Base-by-base conservation (phyloP, 2,888 invertebrate species). In the Caenorhabditis virilis region DNA sequence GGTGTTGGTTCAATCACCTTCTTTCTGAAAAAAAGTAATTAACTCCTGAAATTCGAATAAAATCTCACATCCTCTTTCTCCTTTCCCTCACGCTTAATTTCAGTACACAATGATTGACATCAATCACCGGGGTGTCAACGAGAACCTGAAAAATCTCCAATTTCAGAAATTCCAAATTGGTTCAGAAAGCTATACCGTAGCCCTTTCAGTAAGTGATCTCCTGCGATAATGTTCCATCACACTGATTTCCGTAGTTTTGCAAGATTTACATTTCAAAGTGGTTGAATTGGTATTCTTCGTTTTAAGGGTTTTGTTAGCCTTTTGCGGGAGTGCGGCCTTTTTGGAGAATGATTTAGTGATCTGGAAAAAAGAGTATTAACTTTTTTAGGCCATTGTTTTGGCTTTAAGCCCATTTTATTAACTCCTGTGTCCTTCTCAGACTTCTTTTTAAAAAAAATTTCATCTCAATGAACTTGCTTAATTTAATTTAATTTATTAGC, bases 111-210 rank as follows among this genome's bases (percentile, higher is more conserved):
- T 51, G 52, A 25, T 64, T 64, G 16, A 59, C 54, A 46, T 47
- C 64, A 6, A 6, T 26, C 9, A 55, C 26, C 16, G 64, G 64
- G 3, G 64, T 59, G 35, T 64, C 64, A 11, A 64, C 64, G 2
- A 64, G 42, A 1, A 62, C 62, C 56, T 62, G 52, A 47, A 56
- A 43, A 26, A 9, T 33, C 22, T n/a, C n/a, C n/a, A n/a, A n/a
- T n/a, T n/a, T n/a, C n/a, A n/a, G n/a, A n/a, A n/a, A n/a, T n/a
- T n/a, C n/a, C n/a, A n/a, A n/a, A n/a, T n/a, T n/a, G n/a, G n/a
- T n/a, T n/a, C n/a, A n/a, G n/a, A n/a, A n/a, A n/a, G n/a, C n/a
- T n/a, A n/a, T 49, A 62, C 62, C 15, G 62, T 62, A 15, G 62
- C 62, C 49, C 62, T 52, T 45, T 62, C 62, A 4, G 16, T 39